A percentile compares a stretch with the other conserved stretches of the same genome.
phyloP scores from a whole-genome alignment of 2,113 vertebrate genomes.

The Neopipo cinnamomea region DNA sequence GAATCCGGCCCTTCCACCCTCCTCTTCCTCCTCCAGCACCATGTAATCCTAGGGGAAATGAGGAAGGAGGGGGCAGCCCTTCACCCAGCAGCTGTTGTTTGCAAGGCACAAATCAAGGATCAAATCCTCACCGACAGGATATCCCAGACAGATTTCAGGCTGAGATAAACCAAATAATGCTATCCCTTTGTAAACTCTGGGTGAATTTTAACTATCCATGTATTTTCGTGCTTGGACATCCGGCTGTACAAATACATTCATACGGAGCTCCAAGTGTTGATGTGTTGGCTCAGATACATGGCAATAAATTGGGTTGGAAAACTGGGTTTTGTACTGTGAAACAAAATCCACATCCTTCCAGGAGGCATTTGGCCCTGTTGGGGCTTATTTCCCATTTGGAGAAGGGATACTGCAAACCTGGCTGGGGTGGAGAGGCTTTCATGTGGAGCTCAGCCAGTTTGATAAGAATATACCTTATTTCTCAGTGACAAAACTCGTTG shows the following conservation, averaged over 20 bases:
- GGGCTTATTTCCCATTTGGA: not conserved
- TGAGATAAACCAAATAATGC: not conserved
- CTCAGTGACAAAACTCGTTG: not conserved
- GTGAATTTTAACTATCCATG: not conserved
- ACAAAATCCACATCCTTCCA: not conserved
- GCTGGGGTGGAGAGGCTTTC: not conserved
- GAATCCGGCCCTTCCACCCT: not conserved
- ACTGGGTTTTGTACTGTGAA: not conserved
- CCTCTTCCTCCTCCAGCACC: not conserved
- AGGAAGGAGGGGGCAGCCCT: not conserved
- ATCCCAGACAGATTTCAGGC: not conserved
- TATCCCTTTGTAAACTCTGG: not conserved
- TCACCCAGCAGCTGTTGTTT: not conserved
- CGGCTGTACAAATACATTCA: not conserved
- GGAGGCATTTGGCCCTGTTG: not conserved
- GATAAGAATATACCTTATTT: not conserved
- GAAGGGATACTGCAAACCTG: not conserved
- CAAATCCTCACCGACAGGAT: fast-evolving
- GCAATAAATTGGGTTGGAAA: not conserved
- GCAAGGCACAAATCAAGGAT: not conserved
- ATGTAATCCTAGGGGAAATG: fast-evolving
- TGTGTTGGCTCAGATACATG: not conserved
- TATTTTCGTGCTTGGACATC: not conserved
- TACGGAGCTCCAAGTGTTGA: not conserved
- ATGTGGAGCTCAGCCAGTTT: not conserved